Conservation (phyloP, 2,797 vertebrate species). For the Etheostoma nigrum region DNA sequence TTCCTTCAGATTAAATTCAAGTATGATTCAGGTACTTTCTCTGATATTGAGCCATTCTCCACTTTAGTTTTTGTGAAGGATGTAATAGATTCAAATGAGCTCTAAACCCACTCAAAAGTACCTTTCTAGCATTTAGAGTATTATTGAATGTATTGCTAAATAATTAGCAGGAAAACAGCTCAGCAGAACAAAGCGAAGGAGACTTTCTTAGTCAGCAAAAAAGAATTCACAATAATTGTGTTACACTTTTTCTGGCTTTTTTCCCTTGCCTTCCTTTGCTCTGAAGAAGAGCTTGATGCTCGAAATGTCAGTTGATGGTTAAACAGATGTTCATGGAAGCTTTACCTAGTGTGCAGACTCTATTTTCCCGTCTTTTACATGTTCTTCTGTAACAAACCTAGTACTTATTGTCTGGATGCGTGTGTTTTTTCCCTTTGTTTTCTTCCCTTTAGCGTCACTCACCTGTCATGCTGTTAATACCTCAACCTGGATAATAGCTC, state of each 20-base stretch:
- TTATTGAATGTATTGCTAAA: slow-evolving; percentile 12
- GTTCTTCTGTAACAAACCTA: too few relatives aligned
- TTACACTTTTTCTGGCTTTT: not conserved
- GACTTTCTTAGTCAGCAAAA: slow-evolving; percentile 4
- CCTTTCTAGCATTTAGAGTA: slow-evolving; percentile 3
- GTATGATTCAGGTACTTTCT: not conserved
- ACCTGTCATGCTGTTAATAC: slow-evolving; percentile 72
- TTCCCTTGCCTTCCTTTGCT: slow-evolving; percentile 22
- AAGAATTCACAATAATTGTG: not conserved
- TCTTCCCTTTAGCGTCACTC: slow-evolving; percentile 40
- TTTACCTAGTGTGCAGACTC: too few relatives aligned
- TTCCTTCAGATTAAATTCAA: not conserved
- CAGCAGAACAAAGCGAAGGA: slow-evolving; percentile 3
- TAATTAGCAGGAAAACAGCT: slow-evolving; percentile 25
- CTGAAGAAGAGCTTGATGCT: too few relatives aligned
- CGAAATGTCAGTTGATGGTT: too few relatives aligned
- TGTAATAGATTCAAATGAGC: not conserved
- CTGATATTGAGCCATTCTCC: too few relatives aligned
- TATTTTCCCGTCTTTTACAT: too few relatives aligned
- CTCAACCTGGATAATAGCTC: slow-evolving; percentile 79
- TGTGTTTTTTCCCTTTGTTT: slow-evolving; percentile 6
- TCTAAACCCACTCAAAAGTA: not conserved
- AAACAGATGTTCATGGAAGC: too few relatives aligned
- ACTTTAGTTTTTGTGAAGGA: too few relatives aligned
- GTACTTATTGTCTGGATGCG: too few relatives aligned